A percentile compares a stretch with the other conserved stretches of the same genome.
Evolutionary conservation across 2,113 vertebrate genomes (phyloP).

Genomic region (Cnemophilus loriae): DNA sequence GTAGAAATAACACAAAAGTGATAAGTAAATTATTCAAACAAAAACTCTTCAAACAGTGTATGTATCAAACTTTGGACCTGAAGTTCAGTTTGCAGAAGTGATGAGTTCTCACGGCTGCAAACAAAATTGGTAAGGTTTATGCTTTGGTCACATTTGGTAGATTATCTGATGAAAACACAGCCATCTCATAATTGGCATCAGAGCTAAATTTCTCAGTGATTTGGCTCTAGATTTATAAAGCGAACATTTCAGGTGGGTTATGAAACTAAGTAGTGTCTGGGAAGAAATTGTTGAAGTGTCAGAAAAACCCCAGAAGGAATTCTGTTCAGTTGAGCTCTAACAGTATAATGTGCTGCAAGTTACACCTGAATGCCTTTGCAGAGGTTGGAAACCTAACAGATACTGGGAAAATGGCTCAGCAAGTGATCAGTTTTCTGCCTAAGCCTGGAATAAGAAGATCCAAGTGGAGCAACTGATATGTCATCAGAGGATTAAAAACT

Average conservation of each 20-base stretch:
- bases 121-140: not conserved
- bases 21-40: not conserved
- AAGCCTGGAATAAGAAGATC: not conserved
- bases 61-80: not conserved
- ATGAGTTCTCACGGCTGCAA: not conserved
- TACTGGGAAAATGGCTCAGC: not conserved
- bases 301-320: not conserved
- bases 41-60: not conserved
- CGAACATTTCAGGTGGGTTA: not conserved
- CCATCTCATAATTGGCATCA: not conserved
- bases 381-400: not conserved
- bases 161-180: not conserved
- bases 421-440: not conserved
- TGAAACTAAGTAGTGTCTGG: not conserved
- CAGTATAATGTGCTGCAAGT: not conserved
- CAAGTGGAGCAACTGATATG: not conserved
- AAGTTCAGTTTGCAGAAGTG: not conserved
- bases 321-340: not conserved
- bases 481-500: not conserved
- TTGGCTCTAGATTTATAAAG: not conserved
- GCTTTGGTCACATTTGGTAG: not conserved
- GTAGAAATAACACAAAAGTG: not conserved
- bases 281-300: not conserved
- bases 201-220: not conserved
- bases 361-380: not conserved